Evolutionary conservation across 2,888 invertebrate genomes (phyloP), one percentile per base, ranked within the genome.

Genomic region (Norana najaformis): DNA sequence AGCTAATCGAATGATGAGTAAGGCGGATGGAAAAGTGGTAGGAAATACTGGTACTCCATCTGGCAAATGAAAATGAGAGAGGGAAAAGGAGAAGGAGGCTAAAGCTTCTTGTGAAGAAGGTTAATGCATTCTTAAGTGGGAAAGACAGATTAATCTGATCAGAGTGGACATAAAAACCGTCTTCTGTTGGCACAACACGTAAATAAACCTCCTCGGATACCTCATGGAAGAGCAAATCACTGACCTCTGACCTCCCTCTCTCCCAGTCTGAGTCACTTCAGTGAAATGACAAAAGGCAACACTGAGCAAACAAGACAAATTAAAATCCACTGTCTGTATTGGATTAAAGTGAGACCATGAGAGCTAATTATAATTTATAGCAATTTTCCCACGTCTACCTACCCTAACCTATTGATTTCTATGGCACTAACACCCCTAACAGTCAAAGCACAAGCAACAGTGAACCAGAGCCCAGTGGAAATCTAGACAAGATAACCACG

Each of bases 291-390:
- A n/a, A 69, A 69, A 69, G 69, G 30, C 69, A n/a, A 69, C 69
- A 69, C 69, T n/a, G 6, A 69, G 69, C 69, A 69, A 69, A 69
- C 69, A n/a, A n/a, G 69, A 69, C 69, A 69, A 69, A 69, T 69
- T 69, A 69, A 69, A 69, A 69, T 69, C 69, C 30, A n/a, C 30
- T 5, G 30, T 69, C 69, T 69, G 69, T 8, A 69, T 69, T 69
- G n/a, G 69, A 69, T 69, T 3, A 69, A 69, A 69, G 30, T 69
- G 69, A n/a, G n/a, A 69, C 69, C 69, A 69, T 5, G 47, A 47
- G 47, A 47, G 69, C n/a, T 69, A 69, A 69, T 69, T n/a, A n/a
- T 69, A 69, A 69, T 69, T n/a, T 69, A 69, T n/a, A n/a, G n/a
- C 69, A 69, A 69, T 69, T 30, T n/a, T n/a, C 69, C 30, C 30